Evolutionary conservation across 2,888 invertebrate genomes (phyloP), one percentile per base, ranked within the genome.

Genomic region (Morpho achilles): DNA sequence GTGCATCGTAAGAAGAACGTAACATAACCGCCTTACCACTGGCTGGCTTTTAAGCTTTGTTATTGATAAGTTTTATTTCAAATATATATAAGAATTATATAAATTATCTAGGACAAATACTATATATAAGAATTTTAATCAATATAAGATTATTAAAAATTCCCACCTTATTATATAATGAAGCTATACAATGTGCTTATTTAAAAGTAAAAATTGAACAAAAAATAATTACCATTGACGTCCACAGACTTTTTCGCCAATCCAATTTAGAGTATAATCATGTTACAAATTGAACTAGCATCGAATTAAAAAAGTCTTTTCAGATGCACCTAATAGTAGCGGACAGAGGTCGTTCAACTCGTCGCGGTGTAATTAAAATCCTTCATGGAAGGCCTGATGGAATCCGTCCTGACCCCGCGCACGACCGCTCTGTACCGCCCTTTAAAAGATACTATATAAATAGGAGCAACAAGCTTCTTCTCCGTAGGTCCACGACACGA

Each of bases 341-440:
- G 75, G 76, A 72, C 72, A 69, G 72, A 82, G 85, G 83, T 80
- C 84, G 68, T 84, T 87, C 80, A 85, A 79, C 85, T 71, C 76
- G 71, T 74, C 68, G 75, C 80, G 75, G 77, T 80, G 86, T 89
- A 89, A 90, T 90, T 90, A 89, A 88, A 89, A 88, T 87, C 88
- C 87, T 89, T 87, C 88, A 88, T 84, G 85, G 87, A 84, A 84
- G 84, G 82, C 81, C 83, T 84, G 84, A 85, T 84, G 87, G 87
- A 84, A 87, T 87, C 82, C 86, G 79, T 82, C 79, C 81, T 84
- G 85, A 84, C 84, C 86, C 74, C 77, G 77, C 76, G 76, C 85
- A 80, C 84, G 87, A 83, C 81, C 77, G 80, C 78, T 71, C 78
- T 66, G 75, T 73, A 77, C 79, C 80, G 80, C 82, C 86, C 81